Evolutionary conservation across 2,113 vertebrate genomes (phyloP), one percentile per base, ranked within the genome.

Genomic region (Elephas maximus): DNA sequence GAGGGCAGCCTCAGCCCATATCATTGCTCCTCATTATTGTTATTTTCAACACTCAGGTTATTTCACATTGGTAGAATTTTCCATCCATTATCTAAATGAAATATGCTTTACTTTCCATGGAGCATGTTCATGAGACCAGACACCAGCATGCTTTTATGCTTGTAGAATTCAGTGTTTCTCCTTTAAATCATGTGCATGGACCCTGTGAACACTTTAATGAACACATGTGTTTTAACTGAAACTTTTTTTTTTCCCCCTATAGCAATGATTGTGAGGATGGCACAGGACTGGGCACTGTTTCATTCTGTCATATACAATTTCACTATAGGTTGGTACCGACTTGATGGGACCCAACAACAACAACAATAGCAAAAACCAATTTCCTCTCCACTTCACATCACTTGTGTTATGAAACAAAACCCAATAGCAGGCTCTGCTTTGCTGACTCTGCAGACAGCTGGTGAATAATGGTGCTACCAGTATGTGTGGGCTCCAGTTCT

Each of bases 381-480:
- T 94, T 96, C 45, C 45, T 33, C 14, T 53, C 9, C n/a, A 80
- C 6, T 45, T 10, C 0, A 33, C 2, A 4, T 26, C 15, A 44
- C 12, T 10, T 21, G 6, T 14, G 20, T 18, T n/a, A 21, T 20
- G 71, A 44, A 80, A 60, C 8, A 62, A 95, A 79, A 26, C 28
- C 24, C 89, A 8, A 0, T 7, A 3, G 17, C 6, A 1, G 45
- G 2, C 9, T 9, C 41, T 53, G 45, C 21, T 57, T n/a, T 44
- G 24, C 20, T 28, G 44, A 26, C 11, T 51, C 41, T 20, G 28
- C 33, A 14, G 0, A 7, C 1, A 2, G 21, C 10, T 37, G 20
- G 2, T 0, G 11, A 57, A 18, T 5, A 3, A 14, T 0, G 5
- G 26, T 2, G 53, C 63, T 8, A 3, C 8, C 4, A 0, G 0